Evolutionary conservation across 2,888 invertebrate genomes (phyloP), one percentile per base, ranked within the genome.

Genomic region (Proisotoma minuta): DNA sequence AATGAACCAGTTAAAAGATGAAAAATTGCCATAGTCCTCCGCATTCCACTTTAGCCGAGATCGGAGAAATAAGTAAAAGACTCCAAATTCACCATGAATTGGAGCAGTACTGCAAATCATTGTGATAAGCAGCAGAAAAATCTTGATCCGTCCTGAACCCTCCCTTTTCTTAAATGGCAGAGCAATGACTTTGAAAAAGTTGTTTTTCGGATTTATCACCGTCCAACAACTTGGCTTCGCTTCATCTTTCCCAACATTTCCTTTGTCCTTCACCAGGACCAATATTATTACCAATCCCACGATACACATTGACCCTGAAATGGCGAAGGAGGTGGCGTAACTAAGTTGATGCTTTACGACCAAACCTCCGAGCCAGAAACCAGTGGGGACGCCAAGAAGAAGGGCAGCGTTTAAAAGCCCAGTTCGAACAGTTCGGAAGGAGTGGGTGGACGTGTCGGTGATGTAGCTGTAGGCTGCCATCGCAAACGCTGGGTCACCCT

Each of bases 351-450:
- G 50, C 53, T 57, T 63, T 1, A 60, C 43, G 1, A 60, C 34
- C 1, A 54, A 56, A 34, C 74, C 73, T 3, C 73, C 73, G 24
- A 74, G 22, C 3, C 70, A 59, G n/a, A 67, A 65, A 2, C 74
- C 74, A 2, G 63, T 10, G 5, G 69, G 69, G 2, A 66, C 65
- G 1, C 69, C 69, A 3, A 66, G 39, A 3, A 57, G 52, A 15
- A 51, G 56, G 0, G 61, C 63, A 8, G 66, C 68, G 2, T 56
- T 57, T 8, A 84, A 79, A 12, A 84, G 74, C n/a, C 84, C 85
- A 49, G 85, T 79, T 72, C 85, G 78, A 49, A 85, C 79, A 1
- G 85, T 85, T 24, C 85, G 79, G 66, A 81, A 79, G 69, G 85
- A 83, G 20, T 81, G 61, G 1, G 82, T 79, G 47, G 84, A 70